phyloP scores from a whole-genome alignment of 2,113 vertebrate species.

The Lathamus discolor region DNA sequence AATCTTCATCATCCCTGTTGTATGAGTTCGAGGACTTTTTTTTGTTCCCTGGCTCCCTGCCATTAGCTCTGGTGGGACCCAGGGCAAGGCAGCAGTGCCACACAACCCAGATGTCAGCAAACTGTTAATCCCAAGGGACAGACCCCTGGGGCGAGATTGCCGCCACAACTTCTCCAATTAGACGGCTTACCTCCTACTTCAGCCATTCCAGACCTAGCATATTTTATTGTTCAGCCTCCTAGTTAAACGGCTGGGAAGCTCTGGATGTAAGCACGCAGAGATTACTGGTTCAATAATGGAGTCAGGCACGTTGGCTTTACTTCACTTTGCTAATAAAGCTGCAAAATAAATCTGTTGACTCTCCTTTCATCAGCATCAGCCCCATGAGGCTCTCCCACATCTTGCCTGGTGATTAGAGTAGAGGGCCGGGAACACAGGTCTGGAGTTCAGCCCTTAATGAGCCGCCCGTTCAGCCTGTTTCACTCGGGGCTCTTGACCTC shows the following conservation, averaged over 20 bases:
- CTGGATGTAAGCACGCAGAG: background rate
- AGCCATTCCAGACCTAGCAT: background rate
- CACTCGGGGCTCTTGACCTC: slow-evolving; percentile 60
- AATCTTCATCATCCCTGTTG: background rate
- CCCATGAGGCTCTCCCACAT: slow-evolving; percentile 20
- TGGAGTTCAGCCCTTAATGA: slow-evolving; percentile 68
- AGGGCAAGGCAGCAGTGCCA: slow-evolving; percentile 25
- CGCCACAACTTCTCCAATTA: slow-evolving; percentile 45
- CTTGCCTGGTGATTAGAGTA: slow-evolving; percentile 50
- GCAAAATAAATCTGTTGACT: slow-evolving; percentile 39
- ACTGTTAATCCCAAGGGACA: slow-evolving; percentile 60
- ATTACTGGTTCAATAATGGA: slow-evolving; percentile 26
- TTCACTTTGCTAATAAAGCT: slow-evolving; percentile 30
- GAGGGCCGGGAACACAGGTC: background rate
- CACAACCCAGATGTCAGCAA: slow-evolving; percentile 25
- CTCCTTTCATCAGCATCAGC: slow-evolving; percentile 23
- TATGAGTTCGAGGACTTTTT: background rate
- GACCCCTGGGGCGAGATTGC: slow-evolving; percentile 40
- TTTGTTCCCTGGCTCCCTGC: slow-evolving; percentile 7
- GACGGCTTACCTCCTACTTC: slow-evolving; percentile 42
- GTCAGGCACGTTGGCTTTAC: background rate
- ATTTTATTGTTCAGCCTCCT: slow-evolving; percentile 40
- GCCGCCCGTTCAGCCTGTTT: slow-evolving; percentile 24
- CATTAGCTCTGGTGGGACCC: background rate
- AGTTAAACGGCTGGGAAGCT: slow-evolving; percentile 23